These are phyloP conservation scores for Aphaenogaster rudis DNA, from an alignment of 1,140 invertebrate genomes.

Conservation along the genomic window DNA sequence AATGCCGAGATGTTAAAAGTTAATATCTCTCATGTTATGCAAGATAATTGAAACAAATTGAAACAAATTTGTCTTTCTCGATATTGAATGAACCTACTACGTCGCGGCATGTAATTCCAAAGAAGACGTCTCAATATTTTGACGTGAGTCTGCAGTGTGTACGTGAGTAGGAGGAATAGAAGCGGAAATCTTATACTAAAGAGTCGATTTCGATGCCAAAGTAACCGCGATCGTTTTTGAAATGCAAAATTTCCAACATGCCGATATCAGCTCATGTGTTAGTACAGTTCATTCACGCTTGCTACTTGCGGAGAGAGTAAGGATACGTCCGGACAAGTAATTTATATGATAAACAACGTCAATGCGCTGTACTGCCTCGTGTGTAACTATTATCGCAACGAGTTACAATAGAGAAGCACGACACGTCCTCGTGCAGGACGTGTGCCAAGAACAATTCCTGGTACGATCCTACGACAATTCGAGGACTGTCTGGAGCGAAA, in stretches of 20 bases:
- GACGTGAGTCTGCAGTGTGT: not conserved
- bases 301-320: conserved; percentile 29
- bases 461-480: conserved; percentile 36
- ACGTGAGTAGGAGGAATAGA: not conserved
- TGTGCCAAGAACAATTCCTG: conserved; percentile 51
- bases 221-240: conserved; percentile 37
- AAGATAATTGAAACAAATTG: not conserved
- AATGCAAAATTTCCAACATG: conserved; percentile 41
- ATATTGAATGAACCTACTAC: not conserved
- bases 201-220: conserved; percentile 23
- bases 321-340: conserved; percentile 46
- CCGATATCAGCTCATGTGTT: conserved; percentile 1
- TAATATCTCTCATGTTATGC: not conserved
- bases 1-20: not conserved
- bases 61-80: not conserved
- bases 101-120: not conserved
- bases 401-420: conserved; percentile 52
- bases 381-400: conserved; percentile 53
- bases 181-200: conserved; percentile 19
- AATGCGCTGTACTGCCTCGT: conserved; percentile 30
- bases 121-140: conserved; percentile 22
- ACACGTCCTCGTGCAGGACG: conserved; percentile 33
- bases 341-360: conserved; percentile 64
- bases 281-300: conserved; percentile 22
- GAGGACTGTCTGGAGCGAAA: not conserved